Conservation (phyloP, 2,113 vertebrate genomes). For the Mus pahari region DNA sequence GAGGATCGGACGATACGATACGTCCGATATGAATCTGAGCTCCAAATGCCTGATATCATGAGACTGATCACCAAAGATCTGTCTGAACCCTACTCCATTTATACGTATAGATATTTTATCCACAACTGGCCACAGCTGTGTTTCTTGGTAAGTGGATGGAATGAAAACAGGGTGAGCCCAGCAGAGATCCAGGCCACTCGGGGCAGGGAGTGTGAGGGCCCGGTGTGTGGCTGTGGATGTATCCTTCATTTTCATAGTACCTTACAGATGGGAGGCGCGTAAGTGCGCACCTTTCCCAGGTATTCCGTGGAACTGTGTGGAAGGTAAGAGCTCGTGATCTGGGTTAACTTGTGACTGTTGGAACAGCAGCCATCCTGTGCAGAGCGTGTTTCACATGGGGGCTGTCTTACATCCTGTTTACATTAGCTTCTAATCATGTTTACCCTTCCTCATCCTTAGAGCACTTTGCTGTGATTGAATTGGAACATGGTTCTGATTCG, state of each 20-base stretch:
- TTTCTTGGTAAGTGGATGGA: constrained; percentile 96
- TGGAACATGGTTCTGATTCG: constrained; percentile 63
- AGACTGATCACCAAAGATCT: constrained; percentile 99
- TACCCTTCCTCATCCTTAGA: constrained; percentile 43
- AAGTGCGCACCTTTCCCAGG: background rate
- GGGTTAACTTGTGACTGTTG: background rate
- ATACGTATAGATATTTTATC: constrained; percentile 99
- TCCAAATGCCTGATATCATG: constrained; percentile 99
- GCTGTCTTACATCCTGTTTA: constrained; percentile 29
- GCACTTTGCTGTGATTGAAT: constrained; percentile 62
- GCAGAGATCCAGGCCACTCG: constrained; percentile 47
- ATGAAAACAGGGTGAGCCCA: constrained; percentile 68
- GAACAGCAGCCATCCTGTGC: background rate
- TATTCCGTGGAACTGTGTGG: constrained; percentile 17
- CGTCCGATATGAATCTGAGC: constrained; percentile 98
- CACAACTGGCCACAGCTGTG: constrained; percentile 99
- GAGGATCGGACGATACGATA: constrained; percentile 93
- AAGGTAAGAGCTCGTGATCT: constrained; percentile 54
- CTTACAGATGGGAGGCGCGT: background rate
- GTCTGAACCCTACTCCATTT: constrained; percentile 99
- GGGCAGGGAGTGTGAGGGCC: constrained; percentile 74
- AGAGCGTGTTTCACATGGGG: background rate
- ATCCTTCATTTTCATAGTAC: background rate
- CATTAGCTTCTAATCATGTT: constrained; percentile 53
- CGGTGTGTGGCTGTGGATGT: constrained; percentile 50